Percentiles rank a stretch among this genome's conserved stretches.
phyloP scores from a whole-genome alignment of 2,113 vertebrate genomes.

The Pipa parva region DNA sequence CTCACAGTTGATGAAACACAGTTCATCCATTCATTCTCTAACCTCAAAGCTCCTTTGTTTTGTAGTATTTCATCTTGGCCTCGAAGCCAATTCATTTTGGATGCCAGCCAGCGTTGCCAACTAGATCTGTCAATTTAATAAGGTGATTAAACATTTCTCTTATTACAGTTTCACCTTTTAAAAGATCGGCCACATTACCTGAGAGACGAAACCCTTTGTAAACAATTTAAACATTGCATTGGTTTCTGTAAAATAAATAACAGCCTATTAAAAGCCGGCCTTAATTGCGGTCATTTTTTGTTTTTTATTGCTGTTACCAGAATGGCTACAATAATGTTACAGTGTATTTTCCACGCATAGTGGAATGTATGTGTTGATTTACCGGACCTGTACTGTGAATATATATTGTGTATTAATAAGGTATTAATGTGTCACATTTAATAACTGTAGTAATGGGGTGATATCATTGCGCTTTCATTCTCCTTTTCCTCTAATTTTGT shows the following conservation, averaged over 20 bases:
- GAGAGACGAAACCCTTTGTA: constrained; percentile 16
- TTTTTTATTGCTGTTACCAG: too few relatives aligned
- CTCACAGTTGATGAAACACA: background rate
- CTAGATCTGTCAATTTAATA: constrained; percentile 26
- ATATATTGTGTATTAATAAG: too few relatives aligned
- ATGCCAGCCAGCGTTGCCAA: constrained; percentile 13
- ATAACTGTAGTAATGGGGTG: too few relatives aligned
- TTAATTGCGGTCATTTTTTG: too few relatives aligned
- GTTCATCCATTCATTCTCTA: constrained; percentile 5
- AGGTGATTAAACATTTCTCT: constrained; percentile 11
- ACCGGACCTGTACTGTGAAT: too few relatives aligned
- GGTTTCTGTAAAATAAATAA: constrained; percentile 13
- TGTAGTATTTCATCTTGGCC: background rate
- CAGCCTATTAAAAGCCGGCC: constrained; percentile 7
- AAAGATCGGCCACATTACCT: constrained; percentile 25
- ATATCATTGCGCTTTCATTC: too few relatives aligned
- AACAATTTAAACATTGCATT: constrained; percentile 24
- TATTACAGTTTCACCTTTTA: constrained; percentile 17
- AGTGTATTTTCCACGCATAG: too few relatives aligned
- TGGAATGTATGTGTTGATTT: too few relatives aligned
- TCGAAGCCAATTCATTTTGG: constrained; percentile 15
- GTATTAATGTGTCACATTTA: too few relatives aligned
- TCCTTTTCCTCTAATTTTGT: too few relatives aligned
- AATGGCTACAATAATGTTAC: too few relatives aligned
- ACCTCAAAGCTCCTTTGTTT: constrained; percentile 10